A percentile compares a stretch with the other conserved stretches of the same genome.
Conservation (phyloP, 2,113 vertebrate species). For the Entelurus aequoreus region DNA sequence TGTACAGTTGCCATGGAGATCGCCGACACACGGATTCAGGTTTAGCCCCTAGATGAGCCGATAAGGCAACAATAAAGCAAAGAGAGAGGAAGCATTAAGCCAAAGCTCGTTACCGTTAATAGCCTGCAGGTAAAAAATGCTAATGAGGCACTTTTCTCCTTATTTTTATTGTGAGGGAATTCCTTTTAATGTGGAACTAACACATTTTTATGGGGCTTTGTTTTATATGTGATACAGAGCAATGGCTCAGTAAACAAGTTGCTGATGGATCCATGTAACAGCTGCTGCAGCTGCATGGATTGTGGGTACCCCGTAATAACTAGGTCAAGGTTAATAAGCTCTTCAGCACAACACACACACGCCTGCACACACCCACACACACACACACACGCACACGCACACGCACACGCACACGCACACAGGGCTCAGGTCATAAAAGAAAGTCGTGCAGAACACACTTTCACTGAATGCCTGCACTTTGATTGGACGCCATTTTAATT, state of each 20-base stretch:
- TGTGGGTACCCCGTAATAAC: slow-evolving; percentile 23
- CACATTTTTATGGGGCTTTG: slow-evolving; percentile 3
- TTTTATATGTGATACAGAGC: slow-evolving; percentile 30
- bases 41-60: slow-evolving; percentile 3
- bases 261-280: slow-evolving; percentile 51
- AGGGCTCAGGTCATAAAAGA: slow-evolving; percentile 38
- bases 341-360: slow-evolving; percentile 31
- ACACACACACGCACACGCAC: background rate
- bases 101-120: slow-evolving; percentile 3
- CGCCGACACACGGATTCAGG: background rate
- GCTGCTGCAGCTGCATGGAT: slow-evolving; percentile 39
- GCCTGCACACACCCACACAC: no score
- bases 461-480: slow-evolving; percentile 1
- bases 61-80: slow-evolving; percentile 1
- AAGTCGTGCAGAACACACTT: slow-evolving; percentile 43
- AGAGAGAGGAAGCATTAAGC: background rate
- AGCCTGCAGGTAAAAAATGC: background rate
- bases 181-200: background rate
- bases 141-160: background rate
- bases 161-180: background rate
- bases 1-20: background rate
- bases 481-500: slow-evolving; percentile 51
- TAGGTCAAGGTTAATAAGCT: slow-evolving; percentile 58
- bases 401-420: background rate
- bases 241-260: slow-evolving; percentile 46